Percentiles rank a stretch among this genome's conserved stretches.
Evolutionary conservation across 2,113 vertebrate genomes (phyloP).

Genomic region (Leucoraja erinaceus): DNA sequence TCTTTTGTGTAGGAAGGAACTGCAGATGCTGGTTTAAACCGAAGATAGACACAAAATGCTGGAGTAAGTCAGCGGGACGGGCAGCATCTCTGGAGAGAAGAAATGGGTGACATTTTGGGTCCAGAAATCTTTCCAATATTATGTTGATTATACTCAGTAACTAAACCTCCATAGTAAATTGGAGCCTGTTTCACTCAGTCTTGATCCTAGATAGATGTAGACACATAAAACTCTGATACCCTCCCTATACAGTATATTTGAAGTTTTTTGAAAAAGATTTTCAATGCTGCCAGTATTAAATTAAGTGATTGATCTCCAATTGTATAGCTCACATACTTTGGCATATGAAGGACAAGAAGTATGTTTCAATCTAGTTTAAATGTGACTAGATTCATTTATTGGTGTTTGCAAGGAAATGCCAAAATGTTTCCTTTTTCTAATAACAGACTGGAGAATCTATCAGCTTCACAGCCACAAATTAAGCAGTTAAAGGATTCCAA

Average conservation of each 20-base stretch:
- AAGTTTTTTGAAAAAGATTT: background rate
- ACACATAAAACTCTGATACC: no score
- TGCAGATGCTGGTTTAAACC: no score
- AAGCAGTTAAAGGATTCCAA: constrained; percentile 33
- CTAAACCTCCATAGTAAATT: no score
- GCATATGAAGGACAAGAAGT: background rate
- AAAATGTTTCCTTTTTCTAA: background rate
- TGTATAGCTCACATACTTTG: background rate
- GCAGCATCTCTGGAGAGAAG: no score
- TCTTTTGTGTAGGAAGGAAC: no score
- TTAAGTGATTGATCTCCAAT: background rate
- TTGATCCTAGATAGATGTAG: no score
- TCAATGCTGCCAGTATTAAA: background rate
- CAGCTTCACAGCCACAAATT: background rate
- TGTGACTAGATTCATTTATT: background rate
- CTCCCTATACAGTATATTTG: background rate
- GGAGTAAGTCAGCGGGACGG: no score
- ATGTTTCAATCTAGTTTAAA: background rate
- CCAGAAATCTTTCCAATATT: no score
- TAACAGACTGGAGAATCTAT: constrained; percentile 21
- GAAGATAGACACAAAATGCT: no score
- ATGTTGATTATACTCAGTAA: no score
- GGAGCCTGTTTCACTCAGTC: no score
- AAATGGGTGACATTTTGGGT: no score
- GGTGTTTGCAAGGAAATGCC: background rate